Evolutionary conservation across 2,113 vertebrate species (phyloP), one percentile per base, ranked within the genome.

Genomic region (Dicrurus megarhynchus): DNA sequence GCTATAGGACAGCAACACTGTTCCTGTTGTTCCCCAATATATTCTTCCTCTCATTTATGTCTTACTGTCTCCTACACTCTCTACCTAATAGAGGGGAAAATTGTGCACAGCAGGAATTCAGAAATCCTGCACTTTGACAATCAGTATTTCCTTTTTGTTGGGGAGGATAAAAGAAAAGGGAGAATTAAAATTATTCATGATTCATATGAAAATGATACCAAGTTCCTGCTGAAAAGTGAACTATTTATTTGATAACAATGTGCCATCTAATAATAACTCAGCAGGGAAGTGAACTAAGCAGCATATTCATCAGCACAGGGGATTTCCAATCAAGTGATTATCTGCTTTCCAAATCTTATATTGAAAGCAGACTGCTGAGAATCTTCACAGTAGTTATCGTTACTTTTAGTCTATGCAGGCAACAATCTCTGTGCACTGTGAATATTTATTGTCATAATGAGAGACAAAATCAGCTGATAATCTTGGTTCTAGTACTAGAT

Each of bases 201-300:
- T 80, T 47, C 26, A 21, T 64, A 42, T 80, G 63, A 94, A 73
- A 94, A 80, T 70, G 86, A 90, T 46, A 32, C 44, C 87, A 84
- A 50, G 60, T 52, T 90, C 81, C 49, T 92, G 49, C 46, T 86
- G 56, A 87, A 97, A 92, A 94, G 61, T 55, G 64, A 53, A 91
- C 37, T 83, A 53, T 93, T 88, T 97, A 95, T 95, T 95, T 95
- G 89, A 91, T 92, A 94, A 93, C 85, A 95, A 85, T 77, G 44
- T 75, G 64, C 39, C 56, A 50, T 84, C 64, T 95, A 92, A 94
- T 95, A 93, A 76, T 65, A 89, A 80, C 93, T 89, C 79, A 94
- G 55, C 52, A 86, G 89, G 93, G 49, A 60, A 84, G 46, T 95
- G 81, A 96, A 84, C 93, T 95, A 95, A 96, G 96, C 57, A 90